A percentile compares a stretch with the other conserved stretches of the same genome.
Evolutionary conservation across 2,797 vertebrate species (phyloP).

Genomic region (Eupleurogrammus muticus): DNA sequence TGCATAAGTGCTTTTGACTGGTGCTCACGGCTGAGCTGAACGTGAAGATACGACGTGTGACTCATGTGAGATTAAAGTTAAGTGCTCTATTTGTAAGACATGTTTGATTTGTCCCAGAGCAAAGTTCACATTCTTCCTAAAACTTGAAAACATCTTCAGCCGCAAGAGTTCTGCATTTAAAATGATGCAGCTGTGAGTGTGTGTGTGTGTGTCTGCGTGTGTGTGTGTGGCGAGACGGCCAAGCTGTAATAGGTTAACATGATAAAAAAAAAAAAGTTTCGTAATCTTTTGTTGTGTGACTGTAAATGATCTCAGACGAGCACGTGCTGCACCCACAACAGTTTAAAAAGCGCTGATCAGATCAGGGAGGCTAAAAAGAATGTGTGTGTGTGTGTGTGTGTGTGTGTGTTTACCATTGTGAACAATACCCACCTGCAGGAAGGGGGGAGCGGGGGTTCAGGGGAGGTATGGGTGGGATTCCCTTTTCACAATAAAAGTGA

Average conservation of each 20-base stretch:
- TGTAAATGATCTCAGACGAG: slow-evolving; percentile 9
- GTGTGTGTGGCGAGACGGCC: neutral
- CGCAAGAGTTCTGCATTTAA: neutral
- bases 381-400: neutral
- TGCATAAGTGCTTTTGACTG: neutral
- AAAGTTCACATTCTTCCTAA: neutral
- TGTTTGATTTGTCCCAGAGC: too few species aligned
- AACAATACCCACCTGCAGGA: slow-evolving; percentile 11
- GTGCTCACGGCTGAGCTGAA: neutral
- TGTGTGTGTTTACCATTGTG: neutral
- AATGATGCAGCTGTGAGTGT: too few species aligned
- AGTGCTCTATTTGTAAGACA: too few species aligned
- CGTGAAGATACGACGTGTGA: neutral
- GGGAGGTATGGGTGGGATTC: neutral
- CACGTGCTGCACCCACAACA: neutral
- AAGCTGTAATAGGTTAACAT: slow-evolving; percentile 4
- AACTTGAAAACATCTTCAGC: too few species aligned
- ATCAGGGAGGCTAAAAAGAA: neutral
- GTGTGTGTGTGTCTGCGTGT: neutral
- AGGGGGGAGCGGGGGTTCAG: too few species aligned
- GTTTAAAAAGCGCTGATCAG: neutral
- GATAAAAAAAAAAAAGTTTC: slow-evolving; percentile 6
- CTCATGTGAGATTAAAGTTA: neutral
- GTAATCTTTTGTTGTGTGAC: slow-evolving; percentile 22
- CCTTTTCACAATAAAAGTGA: slow-evolving; percentile 28